Base-by-base conservation (phyloP, 2,797 vertebrate genomes). In the Sylvia borin region DNA sequence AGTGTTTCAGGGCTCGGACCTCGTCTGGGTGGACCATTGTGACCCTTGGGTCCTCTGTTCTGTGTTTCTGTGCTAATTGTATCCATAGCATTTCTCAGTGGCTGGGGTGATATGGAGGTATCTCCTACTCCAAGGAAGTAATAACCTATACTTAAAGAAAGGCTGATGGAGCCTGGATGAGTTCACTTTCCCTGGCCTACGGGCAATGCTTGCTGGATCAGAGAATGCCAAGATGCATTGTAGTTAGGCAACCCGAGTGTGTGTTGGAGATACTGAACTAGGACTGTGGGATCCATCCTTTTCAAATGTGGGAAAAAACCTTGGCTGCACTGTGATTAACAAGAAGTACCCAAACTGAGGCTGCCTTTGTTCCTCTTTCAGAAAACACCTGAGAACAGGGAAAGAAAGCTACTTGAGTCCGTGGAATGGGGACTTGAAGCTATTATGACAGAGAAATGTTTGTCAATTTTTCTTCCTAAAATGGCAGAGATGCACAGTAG, bases 11-110 rank as follows among this genome's bases (percentile, higher is more conserved):
- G 38, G 34, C 16, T 75, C 36, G 65, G 47, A 27, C 55, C 15
- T 55, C 48, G 57, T 53, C 50, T 65, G 53, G 8, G 18, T 74
- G 0, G 2, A 29, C 9, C 45, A 45, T 22, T 0, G 0, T 17
- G 11, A 55, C 48, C 45, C 55, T 51, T n/a, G 32, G 9, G 34
- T 84, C 31, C 57, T 62, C 64, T 64, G 48, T 53, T 79, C 1
- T 6, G 22, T 62, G n/a, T 51, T 65, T 40, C 47, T 72, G 55
- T 92, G 58, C 50, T 50, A 31, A 6, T 11, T 79, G 34, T 68
- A 22, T 34, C 70, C 27, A 4, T 10, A 54, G 73, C 48, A 40
- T 47, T 48, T 85, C 47, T 58, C 24, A 47, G 19, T 40, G 87
- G 32, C 51, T 67, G 48, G 2, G 11, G 16, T 90, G 87, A 76